Evolutionary conservation across 2,797 vertebrate species (phyloP), one percentile per base, ranked within the genome.

Genomic region (Esox masquinongy): DNA sequence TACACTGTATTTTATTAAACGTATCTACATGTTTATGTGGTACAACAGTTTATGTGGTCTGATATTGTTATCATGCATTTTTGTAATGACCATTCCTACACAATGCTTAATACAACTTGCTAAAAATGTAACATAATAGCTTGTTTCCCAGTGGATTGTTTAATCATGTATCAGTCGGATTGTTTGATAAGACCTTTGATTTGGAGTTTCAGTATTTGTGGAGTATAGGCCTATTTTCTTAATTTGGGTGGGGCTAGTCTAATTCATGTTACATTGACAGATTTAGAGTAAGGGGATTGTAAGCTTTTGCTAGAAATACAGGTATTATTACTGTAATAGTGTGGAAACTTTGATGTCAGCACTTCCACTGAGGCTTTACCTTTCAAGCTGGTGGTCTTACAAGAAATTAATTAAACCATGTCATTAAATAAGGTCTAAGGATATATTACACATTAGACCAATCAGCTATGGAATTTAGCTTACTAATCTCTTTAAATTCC

Each of bases 371-470:
- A 73, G 77, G 76, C 59, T 81, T 75, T 80, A 47, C 69, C 68
- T 80, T 77, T 86, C 73, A 72, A 81, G 73, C 79, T 70, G 79
- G 80, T 83, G 84, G 79, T 85, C 82, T 80, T 67, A 64, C 71
- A 68, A 81, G 69, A 87, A 88, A 80, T 87, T 81, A 84, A 88
- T 88, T 86, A 87, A 89, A 86, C 26, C n/a, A 73, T 87, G 81
- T 84, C 82, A 81, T 87, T 83, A 85, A 76, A 43, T 77, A 74
- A 14, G 43, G 43, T 47, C 43, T 47, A 12, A 78, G 8, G 50
- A 81, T 83, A 75, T 73, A 78, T 79, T 90, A 84, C 84, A 82
- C 59, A 80, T 79, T 78, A 77, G 79, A 34, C 82, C 22, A 63
- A 81, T 82, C 77, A 70, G n/a, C 68, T 80, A 22, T 86, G 75